Evolutionary conservation across 2,113 vertebrate species (phyloP).

Genomic region (Eidolon helvum): DNA sequence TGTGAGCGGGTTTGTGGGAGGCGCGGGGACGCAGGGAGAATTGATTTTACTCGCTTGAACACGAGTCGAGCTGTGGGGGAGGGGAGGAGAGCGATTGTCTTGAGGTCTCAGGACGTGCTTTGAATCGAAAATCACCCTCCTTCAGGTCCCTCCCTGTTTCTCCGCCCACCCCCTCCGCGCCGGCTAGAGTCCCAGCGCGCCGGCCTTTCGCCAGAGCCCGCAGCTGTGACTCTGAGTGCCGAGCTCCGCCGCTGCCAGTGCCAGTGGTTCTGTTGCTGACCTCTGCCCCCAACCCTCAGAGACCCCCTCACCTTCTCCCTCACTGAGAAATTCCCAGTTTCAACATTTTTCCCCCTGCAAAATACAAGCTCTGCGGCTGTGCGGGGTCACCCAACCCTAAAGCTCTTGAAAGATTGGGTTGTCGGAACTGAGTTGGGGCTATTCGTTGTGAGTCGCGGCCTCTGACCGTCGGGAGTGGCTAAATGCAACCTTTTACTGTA

Average conservation of each 20-base stretch:
- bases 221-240: neutral
- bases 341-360: neutral
- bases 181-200: rapidly evolving
- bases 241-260: neutral
- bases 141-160: neutral
- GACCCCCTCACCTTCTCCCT: neutral
- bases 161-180: neutral
- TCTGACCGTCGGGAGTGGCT: neutral
- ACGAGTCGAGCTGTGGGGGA: neutral
- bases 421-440: neutral
- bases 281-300: neutral
- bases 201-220: rapidly evolving
- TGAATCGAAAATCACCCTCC: neutral
- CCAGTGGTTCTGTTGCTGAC: neutral
- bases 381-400: neutral
- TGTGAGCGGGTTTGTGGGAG: neutral
- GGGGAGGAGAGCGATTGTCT: neutral
- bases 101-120: constrained; percentile 24
- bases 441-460: neutral
- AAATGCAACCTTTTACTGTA: constrained; percentile 29
- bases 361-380: neutral
- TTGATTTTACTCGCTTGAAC: neutral
- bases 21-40: neutral
- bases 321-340: constrained; percentile 53
- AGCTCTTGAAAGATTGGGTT: neutral